These are phyloP conservation scores for Pteropus rufus DNA, from an alignment of 2,797 vertebrate species.

Conservation along the genomic window DNA sequence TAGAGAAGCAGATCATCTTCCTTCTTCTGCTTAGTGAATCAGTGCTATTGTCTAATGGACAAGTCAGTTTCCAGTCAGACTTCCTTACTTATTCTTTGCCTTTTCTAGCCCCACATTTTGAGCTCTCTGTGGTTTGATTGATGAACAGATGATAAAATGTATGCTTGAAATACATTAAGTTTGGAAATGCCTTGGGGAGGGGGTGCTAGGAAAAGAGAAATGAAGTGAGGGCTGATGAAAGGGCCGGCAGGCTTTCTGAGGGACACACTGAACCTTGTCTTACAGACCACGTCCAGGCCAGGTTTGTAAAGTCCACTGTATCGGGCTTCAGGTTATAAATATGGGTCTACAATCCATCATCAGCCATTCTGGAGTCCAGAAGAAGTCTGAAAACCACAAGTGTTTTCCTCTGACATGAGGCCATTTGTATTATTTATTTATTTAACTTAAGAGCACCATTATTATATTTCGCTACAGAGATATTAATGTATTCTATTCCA, in stretches of 20 bases:
- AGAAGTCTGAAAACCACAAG: neutral
- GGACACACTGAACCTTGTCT: neutral
- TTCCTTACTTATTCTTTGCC: neutral
- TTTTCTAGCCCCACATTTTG: neutral
- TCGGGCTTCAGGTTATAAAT: neutral
- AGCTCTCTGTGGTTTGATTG: neutral
- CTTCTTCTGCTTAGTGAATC: neutral
- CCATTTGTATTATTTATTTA: neutral
- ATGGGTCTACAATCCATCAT: neutral
- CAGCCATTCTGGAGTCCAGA: neutral
- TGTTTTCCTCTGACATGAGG: constrained; percentile 6
- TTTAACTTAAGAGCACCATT: neutral
- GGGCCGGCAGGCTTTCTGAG: neutral
- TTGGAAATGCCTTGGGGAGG: neutral
- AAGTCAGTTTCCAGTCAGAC: neutral
- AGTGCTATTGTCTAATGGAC: neutral
- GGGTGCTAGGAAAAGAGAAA: neutral
- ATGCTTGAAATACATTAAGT: constrained; percentile 1
- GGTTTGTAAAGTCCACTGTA: neutral
- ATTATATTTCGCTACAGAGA: neutral
- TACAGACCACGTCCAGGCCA: neutral
- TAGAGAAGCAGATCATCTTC: neutral
- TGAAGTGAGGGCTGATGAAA: neutral
- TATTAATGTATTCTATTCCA: neutral
- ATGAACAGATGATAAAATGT: neutral